Evolutionary conservation across 2,888 invertebrate species (phyloP).

Genomic region (Chirona hameri): DNA sequence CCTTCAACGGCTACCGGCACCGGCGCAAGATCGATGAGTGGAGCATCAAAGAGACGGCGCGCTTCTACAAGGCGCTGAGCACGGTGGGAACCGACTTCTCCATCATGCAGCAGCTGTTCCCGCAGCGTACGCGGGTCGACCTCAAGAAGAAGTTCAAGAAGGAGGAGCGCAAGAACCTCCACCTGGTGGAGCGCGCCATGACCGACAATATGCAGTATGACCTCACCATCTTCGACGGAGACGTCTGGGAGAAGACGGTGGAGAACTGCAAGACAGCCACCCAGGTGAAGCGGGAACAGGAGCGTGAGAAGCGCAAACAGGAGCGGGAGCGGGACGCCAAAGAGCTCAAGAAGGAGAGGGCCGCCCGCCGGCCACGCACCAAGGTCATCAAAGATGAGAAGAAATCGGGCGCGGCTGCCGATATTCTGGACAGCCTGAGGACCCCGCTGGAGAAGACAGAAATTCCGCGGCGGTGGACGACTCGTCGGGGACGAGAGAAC

Average conservation of each 20-base stretch:
- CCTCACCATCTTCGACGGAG: constrained; percentile 38
- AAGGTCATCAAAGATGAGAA: neutral
- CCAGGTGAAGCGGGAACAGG: neutral
- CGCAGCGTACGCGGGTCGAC: constrained; percentile 71
- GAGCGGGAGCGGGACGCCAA: neutral
- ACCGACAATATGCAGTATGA: constrained; percentile 39
- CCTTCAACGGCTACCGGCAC: too few species aligned
- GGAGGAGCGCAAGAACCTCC: constrained; percentile 61
- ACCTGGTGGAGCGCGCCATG: constrained; percentile 42
- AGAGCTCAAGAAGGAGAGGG: neutral
- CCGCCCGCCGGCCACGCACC: neutral
- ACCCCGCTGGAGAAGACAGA: neutral
- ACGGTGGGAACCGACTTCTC: constrained; percentile 90
- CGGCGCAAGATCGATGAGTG: too few species aligned
- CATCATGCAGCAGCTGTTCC: constrained; percentile 78
- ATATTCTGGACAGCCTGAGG: neutral
- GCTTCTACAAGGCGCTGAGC: constrained; percentile 73
- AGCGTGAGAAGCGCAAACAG: neutral
- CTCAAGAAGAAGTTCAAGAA: constrained; percentile 89
- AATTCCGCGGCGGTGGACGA: neutral
- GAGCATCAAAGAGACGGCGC: constrained; percentile 43
- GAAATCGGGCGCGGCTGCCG: neutral
- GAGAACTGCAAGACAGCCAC: neutral
- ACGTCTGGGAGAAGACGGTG: constrained; percentile 27
- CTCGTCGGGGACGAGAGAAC: neutral